Conservation (phyloP, 2,888 invertebrate species). For the Lingula anatina region DNA sequence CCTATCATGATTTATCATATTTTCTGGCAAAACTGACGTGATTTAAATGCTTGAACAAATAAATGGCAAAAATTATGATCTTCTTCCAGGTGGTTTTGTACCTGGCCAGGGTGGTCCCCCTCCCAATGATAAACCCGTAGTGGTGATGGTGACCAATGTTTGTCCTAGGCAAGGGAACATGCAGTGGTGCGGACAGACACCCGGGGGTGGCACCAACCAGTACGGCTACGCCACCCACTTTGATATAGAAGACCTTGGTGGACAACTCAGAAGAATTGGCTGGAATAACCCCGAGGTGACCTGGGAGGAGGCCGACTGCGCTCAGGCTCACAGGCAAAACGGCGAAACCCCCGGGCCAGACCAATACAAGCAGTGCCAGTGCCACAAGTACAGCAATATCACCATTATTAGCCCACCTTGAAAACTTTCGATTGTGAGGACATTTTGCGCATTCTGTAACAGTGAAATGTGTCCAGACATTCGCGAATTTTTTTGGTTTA, state of each 20-base stretch:
- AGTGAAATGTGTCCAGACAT: too few relatives aligned
- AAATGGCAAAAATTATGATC: too few relatives aligned
- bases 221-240: constrained; percentile 20
- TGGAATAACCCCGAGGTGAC: constrained; percentile 28
- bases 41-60: too few relatives aligned
- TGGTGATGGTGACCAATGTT: constrained; percentile 32
- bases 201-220: constrained; percentile 3
- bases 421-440: too few relatives aligned
- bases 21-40: too few relatives aligned
- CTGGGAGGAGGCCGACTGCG: constrained; percentile 16
- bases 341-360: too few relatives aligned
- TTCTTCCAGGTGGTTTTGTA: constrained; percentile 23
- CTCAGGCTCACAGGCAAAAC: constrained; percentile 1
- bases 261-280: constrained; percentile 13
- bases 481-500: too few relatives aligned
- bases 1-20: too few relatives aligned
- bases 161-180: constrained; percentile 24
- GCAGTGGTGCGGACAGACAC: constrained; percentile 25
- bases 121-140: constrained; percentile 6
- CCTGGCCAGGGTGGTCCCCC: constrained; percentile 17
- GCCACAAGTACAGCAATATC: too few relatives aligned
- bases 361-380: too few relatives aligned
- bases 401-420: too few relatives aligned
- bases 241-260: constrained; percentile 19
- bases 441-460: too few relatives aligned